Base-by-base conservation (phyloP, 2,888 invertebrate genomes). In the Macrophya alboannulata region DNA sequence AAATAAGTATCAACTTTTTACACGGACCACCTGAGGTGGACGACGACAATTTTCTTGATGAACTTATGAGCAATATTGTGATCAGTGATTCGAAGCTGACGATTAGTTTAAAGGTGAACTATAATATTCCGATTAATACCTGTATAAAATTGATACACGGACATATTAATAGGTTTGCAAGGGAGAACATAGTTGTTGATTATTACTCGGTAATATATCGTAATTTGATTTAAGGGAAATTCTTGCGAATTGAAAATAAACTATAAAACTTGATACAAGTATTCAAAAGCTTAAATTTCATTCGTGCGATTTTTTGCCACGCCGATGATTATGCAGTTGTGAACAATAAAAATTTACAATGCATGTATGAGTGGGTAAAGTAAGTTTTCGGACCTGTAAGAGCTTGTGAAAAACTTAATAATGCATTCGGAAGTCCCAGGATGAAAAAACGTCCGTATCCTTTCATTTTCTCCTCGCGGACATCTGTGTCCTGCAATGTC, bases 381-480 rank as follows among this genome's bases (percentile, higher is more conserved):
- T 51, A 55, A 77, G 8, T 77, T 77, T 17, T 5, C 55, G 10
- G 6, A 77, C 77, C 77, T 51, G 77, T 77, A 9, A 55, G 31
- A 25, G 77, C 51, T 17, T 31, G 51, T 25, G 77, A 25, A 55
- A 77, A 77, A 25, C 25, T 37, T 9, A 77, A 31, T 51, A 77
- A 31, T 37, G 37, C 37, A 43, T 25, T 25, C n/a, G 77, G 31
- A 51, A 17, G 4, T 37, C 55, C 77, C 55, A 55, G 55, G 31
- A 51, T 77, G 15, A 71, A 85, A 40, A 65, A 71, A 59, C 21
- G 21, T 5, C 55, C 10, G 12, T 40, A 55, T n/a, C 74, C 74
- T 37, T 84, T 40, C 55, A 51, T 10, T 81, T 43, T 51, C 17
- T 43, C n/a, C 40, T 72, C 10, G 5, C 37, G 72, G 72, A 37